Evolutionary conservation across 1,140 invertebrate species (phyloP).

Genomic region (Papilio polytes): DNA sequence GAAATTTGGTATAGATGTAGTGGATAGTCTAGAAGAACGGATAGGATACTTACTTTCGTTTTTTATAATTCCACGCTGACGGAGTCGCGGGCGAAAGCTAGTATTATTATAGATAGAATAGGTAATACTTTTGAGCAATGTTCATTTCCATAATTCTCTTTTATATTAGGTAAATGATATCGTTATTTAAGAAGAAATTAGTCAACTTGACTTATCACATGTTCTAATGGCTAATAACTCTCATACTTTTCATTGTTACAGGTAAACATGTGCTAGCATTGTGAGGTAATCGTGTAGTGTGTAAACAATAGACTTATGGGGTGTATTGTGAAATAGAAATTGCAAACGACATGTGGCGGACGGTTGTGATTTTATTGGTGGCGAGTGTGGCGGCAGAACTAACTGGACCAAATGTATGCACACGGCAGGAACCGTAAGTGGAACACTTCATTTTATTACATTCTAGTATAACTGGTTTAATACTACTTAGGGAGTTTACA

Average conservation of each 20-base stretch:
- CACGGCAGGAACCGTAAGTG: constrained; percentile 73
- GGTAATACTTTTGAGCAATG: not conserved
- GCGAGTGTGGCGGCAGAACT: constrained; percentile 54
- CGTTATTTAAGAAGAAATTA: not conserved
- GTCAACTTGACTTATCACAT: not conserved
- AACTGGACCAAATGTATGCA: constrained; percentile 78
- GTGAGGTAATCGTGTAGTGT: constrained; percentile 43
- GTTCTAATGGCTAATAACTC: constrained; percentile 1
- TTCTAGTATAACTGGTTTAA: not conserved
- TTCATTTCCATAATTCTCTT: not conserved
- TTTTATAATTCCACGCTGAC: too few relatives aligned
- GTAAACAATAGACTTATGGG: constrained; percentile 73
- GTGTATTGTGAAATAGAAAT: constrained; percentile 54
- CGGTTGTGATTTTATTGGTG: constrained; percentile 53
- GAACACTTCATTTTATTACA: not conserved
- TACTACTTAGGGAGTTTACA: too few relatives aligned
- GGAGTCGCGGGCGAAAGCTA: too few relatives aligned
- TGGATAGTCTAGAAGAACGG: too few relatives aligned
- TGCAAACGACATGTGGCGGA: constrained; percentile 66
- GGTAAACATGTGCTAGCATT: constrained; percentile 36
- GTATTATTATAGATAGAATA: too few relatives aligned
- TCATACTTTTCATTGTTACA: constrained; percentile 26
- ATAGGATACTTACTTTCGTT: too few relatives aligned
- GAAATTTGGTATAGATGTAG: too few relatives aligned
- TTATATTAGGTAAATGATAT: not conserved